Conservation (phyloP, 2,113 vertebrate species). For the Rattus rattus region DNA sequence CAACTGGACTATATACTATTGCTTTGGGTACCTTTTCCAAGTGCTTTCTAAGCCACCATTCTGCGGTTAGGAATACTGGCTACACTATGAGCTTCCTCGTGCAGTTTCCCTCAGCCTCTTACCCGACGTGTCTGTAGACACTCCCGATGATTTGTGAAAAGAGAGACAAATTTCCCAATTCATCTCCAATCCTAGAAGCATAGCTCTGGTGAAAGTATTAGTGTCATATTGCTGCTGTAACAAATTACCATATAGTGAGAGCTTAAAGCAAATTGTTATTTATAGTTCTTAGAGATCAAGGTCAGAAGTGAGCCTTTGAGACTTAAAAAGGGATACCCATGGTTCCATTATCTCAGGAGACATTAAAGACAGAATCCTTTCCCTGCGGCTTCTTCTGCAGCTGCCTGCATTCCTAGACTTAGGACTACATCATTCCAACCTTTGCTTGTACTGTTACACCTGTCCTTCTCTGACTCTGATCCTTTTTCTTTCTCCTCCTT, state of each 20-base stretch:
- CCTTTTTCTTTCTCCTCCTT: too few species aligned
- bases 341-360: background rate
- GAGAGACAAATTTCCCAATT: background rate
- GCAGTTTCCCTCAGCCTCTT: background rate
- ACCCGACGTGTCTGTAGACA: background rate
- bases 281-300: background rate
- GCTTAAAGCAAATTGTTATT: background rate
- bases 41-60: background rate
- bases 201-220: background rate
- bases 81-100: background rate
- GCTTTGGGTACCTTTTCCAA: background rate
- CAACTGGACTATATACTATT: background rate
- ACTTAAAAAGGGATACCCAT: background rate
- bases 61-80: background rate
- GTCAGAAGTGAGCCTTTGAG: background rate
- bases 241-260: background rate
- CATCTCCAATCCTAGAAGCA: background rate
- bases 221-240: background rate
- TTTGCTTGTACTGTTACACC: background rate
- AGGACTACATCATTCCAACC: background rate
- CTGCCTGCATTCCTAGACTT: background rate
- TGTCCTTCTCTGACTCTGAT: background rate
- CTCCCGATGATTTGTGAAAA: background rate
- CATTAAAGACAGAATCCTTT: background rate
- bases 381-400: background rate